Evolutionary conservation across 30 jellyfish, hydroid and myxozoan species (phyloP).

Genomic region (Rhopilema esculentum): DNA sequence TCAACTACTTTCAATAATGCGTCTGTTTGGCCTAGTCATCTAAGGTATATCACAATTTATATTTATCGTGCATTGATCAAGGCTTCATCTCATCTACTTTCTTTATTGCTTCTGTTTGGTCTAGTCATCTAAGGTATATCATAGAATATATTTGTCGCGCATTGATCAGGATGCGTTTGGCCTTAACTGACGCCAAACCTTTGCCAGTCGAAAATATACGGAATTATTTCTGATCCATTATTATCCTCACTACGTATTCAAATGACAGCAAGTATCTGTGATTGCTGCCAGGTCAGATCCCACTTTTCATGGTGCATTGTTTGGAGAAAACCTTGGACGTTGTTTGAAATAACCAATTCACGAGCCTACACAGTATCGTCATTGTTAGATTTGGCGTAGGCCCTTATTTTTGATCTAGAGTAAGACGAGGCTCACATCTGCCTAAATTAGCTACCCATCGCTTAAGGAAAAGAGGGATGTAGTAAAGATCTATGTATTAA

Average conservation of each 20-base stretch:
- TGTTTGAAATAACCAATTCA: not conserved
- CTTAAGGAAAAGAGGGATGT: not conserved
- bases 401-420: not conserved
- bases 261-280: not conserved
- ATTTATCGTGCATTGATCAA: too few species aligned
- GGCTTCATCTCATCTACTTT: too few species aligned
- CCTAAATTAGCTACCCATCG: too few species aligned
- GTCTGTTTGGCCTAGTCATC: too few species aligned
- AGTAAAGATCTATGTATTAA: not conserved
- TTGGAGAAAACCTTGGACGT: not conserved
- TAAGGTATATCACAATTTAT: too few species aligned
- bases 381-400: not conserved
- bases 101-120: too few species aligned
- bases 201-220: not conserved
- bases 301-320: not conserved
- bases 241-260: not conserved
- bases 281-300: not conserved
- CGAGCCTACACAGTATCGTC: not conserved
- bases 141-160: too few species aligned
- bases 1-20: too few species aligned
- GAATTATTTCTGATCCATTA: not conserved
- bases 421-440: too few species aligned
- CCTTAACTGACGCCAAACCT: not conserved
- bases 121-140: too few species aligned
- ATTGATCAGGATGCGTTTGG: not conserved